phyloP scores from a whole-genome alignment of 2,888 invertebrate species.

The Cataglyphis rosenhaueri region DNA sequence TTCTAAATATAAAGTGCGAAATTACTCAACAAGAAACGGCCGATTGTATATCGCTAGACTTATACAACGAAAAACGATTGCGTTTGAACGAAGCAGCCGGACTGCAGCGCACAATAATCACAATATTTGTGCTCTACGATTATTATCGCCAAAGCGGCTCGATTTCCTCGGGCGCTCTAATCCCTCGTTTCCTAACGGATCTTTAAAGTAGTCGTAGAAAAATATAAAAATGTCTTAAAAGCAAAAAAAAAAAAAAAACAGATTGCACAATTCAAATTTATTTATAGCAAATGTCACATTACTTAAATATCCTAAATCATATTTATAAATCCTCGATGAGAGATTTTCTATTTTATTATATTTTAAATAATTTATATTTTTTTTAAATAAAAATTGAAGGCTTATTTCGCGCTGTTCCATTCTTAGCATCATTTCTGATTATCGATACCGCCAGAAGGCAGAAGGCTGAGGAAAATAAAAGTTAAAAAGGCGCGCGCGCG shows the following conservation, averaged over 20 bases:
- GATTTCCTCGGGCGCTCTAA: slow-evolving; percentile 53
- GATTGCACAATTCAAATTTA: slow-evolving; percentile 20
- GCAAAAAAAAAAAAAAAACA: no score
- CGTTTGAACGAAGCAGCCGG: slow-evolving; percentile 24
- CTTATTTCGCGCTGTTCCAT: slow-evolving; percentile 24
- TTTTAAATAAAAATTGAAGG: background rate
- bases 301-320: background rate
- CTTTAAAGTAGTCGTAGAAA: slow-evolving; percentile 36
- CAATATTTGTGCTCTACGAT: slow-evolving; percentile 58
- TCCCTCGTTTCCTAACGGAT: slow-evolving; percentile 44
- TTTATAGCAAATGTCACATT: slow-evolving; percentile 10
- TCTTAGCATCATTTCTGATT: slow-evolving; percentile 55
- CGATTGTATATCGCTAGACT: slow-evolving; percentile 44
- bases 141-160: slow-evolving; percentile 57
- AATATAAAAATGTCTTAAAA: slow-evolving; percentile 37
- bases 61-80: slow-evolving; percentile 38
- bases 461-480: slow-evolving; percentile 57
- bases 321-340: background rate
- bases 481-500: slow-evolving; percentile 59
- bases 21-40: slow-evolving; percentile 42
- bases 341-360: background rate
- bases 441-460: slow-evolving; percentile 48
- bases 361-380: background rate
- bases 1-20: slow-evolving; percentile 25
- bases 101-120: slow-evolving; percentile 48